A percentile compares a stretch with the other conserved stretches of the same genome.
These are phyloP conservation scores for Sakesphorus luctuosus DNA, from an alignment of 2,113 vertebrate species.

Conservation along the genomic window DNA sequence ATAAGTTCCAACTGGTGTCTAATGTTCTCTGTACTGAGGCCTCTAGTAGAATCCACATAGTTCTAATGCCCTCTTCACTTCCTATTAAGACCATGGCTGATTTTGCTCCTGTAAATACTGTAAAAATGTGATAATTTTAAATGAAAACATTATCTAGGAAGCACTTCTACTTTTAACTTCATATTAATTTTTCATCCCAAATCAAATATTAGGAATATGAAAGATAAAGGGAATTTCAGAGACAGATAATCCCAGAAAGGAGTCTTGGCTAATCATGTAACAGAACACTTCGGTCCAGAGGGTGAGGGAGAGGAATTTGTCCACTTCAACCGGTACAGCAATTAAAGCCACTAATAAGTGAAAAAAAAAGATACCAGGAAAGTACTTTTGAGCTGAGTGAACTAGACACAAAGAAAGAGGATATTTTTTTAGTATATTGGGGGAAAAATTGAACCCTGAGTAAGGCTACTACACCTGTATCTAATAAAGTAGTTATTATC, in stretches of 20 bases:
- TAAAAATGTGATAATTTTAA: background rate
- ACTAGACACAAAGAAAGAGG: background rate
- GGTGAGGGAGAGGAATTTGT: background rate
- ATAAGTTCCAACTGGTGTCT: accelerated
- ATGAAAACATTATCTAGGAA: background rate
- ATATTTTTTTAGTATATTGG: background rate
- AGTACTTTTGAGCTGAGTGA: background rate
- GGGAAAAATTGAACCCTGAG: background rate
- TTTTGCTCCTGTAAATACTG: background rate
- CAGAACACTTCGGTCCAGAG: background rate
- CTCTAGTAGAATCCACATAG: background rate
- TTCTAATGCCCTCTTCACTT: background rate
- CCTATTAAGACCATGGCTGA: background rate
- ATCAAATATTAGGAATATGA: background rate
- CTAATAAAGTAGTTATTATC: background rate
- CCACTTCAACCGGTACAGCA: background rate
- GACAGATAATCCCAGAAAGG: background rate
- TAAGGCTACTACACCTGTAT: background rate
- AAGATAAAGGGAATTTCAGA: background rate
- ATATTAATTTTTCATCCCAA: background rate
- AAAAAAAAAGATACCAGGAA: background rate
- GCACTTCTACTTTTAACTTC: background rate
- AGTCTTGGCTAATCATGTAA: background rate
- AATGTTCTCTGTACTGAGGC: accelerated
- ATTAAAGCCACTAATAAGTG: background rate